phyloP scores from a whole-genome alignment of 2,888 invertebrate species.

The Oligia latruncula region DNA sequence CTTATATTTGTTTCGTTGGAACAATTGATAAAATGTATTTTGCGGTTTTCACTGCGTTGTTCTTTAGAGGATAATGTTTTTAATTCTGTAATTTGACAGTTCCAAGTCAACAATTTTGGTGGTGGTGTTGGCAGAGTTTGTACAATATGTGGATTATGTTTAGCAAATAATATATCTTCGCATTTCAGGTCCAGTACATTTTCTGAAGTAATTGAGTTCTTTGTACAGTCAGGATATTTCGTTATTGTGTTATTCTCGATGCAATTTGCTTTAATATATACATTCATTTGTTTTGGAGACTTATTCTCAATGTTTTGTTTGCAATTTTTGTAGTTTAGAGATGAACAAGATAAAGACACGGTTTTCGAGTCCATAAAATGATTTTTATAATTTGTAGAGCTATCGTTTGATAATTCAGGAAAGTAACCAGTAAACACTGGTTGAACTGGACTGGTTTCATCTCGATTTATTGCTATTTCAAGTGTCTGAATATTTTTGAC shows the following conservation, averaged over 20 bases:
- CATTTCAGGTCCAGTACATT: conserved; percentile 29
- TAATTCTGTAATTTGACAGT: conserved; percentile 23
- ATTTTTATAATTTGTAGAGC: background rate
- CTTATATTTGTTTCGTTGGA: background rate
- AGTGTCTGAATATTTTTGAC: conserved; percentile 1
- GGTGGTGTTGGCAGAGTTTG: background rate
- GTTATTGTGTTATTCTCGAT: conserved; percentile 39
- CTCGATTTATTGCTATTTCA: conserved; percentile 28
- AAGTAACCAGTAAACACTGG: conserved; percentile 52
- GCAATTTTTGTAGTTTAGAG: conserved; percentile 8
- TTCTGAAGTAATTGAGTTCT: background rate
- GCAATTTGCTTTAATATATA: conserved; percentile 37
- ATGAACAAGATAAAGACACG: conserved; percentile 3
- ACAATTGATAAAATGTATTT: conserved; percentile 38
- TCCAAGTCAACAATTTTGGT: background rate
- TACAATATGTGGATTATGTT: conserved; percentile 32
- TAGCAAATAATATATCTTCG: conserved; percentile 24
- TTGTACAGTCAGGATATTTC: conserved; percentile 41
- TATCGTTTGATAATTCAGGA: conserved; percentile 8
- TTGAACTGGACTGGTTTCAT: conserved; percentile 36
- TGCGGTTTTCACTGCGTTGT: background rate
- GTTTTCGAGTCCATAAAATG: background rate
- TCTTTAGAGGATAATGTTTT: background rate
- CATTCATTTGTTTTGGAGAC: conserved; percentile 19
- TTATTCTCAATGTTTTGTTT: background rate